Conservation (phyloP, 92 coral and sea anemone genomes). For the Metridium senile region DNA sequence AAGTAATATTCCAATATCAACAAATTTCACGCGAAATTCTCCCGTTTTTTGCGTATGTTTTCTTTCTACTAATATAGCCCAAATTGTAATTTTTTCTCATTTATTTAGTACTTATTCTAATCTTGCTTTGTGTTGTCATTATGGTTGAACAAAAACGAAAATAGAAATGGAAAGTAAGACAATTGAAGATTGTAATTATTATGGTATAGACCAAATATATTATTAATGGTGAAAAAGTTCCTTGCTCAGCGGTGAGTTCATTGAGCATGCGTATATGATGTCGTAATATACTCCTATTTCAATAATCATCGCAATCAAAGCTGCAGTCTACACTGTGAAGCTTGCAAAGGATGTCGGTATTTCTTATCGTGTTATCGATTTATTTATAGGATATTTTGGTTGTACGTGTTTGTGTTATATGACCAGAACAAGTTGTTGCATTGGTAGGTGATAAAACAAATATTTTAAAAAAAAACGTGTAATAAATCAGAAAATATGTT, state of each 20-base stretch:
- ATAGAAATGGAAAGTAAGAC: background rate
- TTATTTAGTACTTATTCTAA: background rate
- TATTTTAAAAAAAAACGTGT: too few relatives aligned
- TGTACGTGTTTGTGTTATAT: too few relatives aligned
- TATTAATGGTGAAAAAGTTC: background rate
- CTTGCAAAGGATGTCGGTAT: too few relatives aligned
- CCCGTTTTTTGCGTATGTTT: background rate
- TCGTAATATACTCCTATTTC: too few relatives aligned
- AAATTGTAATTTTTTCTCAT: background rate
- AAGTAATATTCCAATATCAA: too few relatives aligned
- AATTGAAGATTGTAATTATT: background rate
- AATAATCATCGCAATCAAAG: too few relatives aligned
- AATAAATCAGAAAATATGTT: too few relatives aligned
- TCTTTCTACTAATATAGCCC: background rate
- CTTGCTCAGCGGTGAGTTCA: background rate
- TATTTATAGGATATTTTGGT: too few relatives aligned
- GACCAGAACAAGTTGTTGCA: too few relatives aligned
- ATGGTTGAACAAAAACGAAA: background rate
- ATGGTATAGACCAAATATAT: background rate
- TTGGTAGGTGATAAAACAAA: too few relatives aligned
- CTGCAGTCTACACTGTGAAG: too few relatives aligned
- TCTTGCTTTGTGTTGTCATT: background rate
- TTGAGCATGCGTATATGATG: conserved; percentile 10
- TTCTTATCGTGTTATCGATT: too few relatives aligned
- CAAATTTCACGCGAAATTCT: background rate